These are phyloP conservation scores for Tylochromis polylepis DNA, from an alignment of 2,113 vertebrate genomes.

Conservation along the genomic window DNA sequence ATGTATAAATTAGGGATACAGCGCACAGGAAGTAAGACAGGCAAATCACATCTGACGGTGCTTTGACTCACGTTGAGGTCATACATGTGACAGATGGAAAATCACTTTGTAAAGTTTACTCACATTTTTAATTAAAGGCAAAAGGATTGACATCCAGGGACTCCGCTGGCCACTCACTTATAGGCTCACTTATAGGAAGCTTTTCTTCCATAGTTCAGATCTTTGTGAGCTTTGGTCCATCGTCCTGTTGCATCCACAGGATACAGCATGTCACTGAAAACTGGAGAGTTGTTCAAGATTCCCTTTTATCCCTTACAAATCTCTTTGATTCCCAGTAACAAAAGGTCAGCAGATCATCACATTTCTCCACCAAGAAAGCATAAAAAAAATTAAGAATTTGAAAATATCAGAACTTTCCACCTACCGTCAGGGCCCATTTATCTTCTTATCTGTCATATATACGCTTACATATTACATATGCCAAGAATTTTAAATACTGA, in stretches of 20 bases:
- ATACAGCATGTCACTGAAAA: background rate
- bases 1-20: background rate
- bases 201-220: background rate
- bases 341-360: background rate
- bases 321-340: background rate
- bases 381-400: background rate
- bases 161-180: background rate
- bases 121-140: background rate
- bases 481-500: background rate
- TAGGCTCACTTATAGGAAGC: background rate
- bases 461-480: background rate
- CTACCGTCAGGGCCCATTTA: background rate
- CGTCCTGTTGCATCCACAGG: background rate
- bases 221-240: background rate
- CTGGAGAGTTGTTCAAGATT: background rate
- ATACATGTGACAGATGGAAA: background rate
- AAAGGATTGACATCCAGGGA: background rate
- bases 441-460: background rate
- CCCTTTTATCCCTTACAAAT: background rate
- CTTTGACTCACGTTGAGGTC: background rate
- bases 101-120: background rate
- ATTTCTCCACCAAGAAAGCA: background rate
- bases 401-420: background rate
- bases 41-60: background rate
- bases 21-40: background rate